phyloP scores from a whole-genome alignment of 2,113 vertebrate species.

The Drymodes brunneopygia region DNA sequence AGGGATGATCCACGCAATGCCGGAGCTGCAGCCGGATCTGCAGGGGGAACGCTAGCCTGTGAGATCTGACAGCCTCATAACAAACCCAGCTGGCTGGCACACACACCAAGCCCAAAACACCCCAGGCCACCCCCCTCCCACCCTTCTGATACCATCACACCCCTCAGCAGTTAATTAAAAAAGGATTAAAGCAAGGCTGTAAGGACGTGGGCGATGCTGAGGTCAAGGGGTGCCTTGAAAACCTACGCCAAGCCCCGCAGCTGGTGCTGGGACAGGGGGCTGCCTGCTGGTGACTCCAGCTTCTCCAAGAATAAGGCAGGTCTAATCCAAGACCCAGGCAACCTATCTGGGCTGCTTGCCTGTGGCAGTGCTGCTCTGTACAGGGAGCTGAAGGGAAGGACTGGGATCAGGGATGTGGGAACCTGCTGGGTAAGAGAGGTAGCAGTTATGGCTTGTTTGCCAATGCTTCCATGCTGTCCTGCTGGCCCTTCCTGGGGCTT shows the following conservation, averaged over 20 bases:
- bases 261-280: slow-evolving; percentile 12
- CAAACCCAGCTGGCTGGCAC: slow-evolving; percentile 47
- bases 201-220: slow-evolving; percentile 4
- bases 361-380: neutral
- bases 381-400: neutral
- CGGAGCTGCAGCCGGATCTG: neutral
- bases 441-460: neutral
- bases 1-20: neutral
- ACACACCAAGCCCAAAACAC: slow-evolving; percentile 20
- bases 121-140: slow-evolving; percentile 28
- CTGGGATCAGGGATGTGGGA: neutral
- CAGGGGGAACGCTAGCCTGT: neutral
- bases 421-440: neutral
- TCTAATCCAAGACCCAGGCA: neutral
- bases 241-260: neutral
- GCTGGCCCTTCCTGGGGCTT: neutral
- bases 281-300: neutral
- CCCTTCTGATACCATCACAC: slow-evolving; percentile 42
- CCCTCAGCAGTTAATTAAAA: slow-evolving; percentile 51
- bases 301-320: neutral
- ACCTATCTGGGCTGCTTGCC: rapidly evolving
- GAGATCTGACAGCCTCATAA: slow-evolving; percentile 28
- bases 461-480: neutral
- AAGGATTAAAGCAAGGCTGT: slow-evolving; percentile 40
- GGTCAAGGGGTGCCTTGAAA: slow-evolving; percentile 32